Conservation (phyloP, 2,113 vertebrate species). For the Melanerpes aurifrons region DNA sequence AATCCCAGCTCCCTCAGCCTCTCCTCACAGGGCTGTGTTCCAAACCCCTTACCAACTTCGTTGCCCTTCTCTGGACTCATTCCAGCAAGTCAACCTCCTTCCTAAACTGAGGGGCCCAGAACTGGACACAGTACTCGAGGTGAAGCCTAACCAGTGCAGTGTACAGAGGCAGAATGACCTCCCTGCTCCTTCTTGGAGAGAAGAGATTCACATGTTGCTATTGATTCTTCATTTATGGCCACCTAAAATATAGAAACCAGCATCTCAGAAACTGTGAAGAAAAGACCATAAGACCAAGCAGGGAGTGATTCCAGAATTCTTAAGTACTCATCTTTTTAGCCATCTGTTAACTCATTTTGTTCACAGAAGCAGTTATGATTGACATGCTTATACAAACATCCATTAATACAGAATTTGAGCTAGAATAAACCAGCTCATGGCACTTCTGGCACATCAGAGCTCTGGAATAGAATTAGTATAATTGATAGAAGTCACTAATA, state of each 20-base stretch:
- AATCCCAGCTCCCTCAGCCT: too few relatives aligned
- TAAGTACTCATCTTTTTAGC: too few relatives aligned
- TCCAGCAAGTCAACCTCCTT: too few relatives aligned
- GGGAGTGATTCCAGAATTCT: neutral
- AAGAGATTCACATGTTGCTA: neutral
- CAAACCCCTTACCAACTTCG: too few relatives aligned
- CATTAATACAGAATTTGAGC: neutral
- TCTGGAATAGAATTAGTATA: neutral
- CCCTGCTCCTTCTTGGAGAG: neutral
- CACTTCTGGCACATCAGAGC: neutral
- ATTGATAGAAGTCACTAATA: neutral
- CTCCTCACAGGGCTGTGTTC: too few relatives aligned
- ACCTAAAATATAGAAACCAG: neutral
- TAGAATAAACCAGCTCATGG: neutral
- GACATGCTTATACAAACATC: neutral
- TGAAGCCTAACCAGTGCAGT: too few relatives aligned
- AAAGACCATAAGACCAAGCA: neutral
- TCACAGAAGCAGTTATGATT: neutral
- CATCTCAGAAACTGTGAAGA: neutral
- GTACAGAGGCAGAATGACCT: too few relatives aligned
- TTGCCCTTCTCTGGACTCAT: too few relatives aligned
- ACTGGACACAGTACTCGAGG: too few relatives aligned
- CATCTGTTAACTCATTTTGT: neutral
- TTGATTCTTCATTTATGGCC: neutral
- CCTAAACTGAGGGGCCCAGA: too few relatives aligned